These are phyloP conservation scores for Anoncus sp. DNA, from an alignment of 2,888 invertebrate species.

Conservation along the genomic window DNA sequence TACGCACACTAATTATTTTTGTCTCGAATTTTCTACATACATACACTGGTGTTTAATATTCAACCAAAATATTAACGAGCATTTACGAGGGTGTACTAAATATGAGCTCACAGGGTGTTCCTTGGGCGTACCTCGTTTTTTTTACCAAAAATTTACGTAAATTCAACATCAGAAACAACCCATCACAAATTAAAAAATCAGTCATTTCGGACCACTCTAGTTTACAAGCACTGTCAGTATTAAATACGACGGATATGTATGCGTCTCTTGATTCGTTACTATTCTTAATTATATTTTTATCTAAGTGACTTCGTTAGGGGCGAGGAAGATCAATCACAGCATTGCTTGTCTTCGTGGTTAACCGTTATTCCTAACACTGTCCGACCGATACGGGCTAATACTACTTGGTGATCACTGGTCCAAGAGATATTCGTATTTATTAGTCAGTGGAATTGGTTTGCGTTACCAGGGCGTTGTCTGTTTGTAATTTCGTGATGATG, in stretches of 20 bases:
- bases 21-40: too few species aligned
- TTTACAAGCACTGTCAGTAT: not conserved
- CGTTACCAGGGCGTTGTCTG: not conserved
- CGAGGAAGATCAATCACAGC: not conserved
- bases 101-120: too few species aligned
- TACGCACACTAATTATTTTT: too few species aligned
- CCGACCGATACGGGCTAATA: slow-evolving; percentile 7
- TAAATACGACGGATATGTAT: not conserved
- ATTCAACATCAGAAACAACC: too few species aligned
- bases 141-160: too few species aligned
- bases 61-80: too few species aligned
- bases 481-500: not conserved
- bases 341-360: not conserved
- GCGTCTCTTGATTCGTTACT: not conserved
- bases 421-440: slow-evolving; percentile 17
- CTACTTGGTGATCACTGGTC: slow-evolving; percentile 20
- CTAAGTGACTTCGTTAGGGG: not conserved
- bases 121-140: too few species aligned
- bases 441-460: slow-evolving; percentile 14
- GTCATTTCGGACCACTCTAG: not conserved
- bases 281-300: not conserved
- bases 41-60: too few species aligned
- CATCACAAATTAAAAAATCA: too few species aligned
- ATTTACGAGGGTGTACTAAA: too few species aligned
- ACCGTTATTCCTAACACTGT: not conserved